phyloP scores from a whole-genome alignment of 2,113 vertebrate species.

The Charina bottae region DNA sequence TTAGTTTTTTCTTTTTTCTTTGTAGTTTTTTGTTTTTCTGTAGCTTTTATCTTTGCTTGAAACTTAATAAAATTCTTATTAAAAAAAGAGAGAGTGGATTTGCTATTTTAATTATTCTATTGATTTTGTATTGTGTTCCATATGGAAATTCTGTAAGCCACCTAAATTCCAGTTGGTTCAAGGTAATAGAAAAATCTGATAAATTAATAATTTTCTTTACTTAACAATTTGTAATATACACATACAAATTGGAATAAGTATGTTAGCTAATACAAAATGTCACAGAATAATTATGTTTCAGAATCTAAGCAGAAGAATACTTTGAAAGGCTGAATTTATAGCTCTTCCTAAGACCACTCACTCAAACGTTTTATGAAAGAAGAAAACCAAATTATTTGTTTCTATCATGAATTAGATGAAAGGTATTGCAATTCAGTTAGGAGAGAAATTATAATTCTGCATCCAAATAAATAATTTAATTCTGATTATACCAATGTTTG shows the following conservation, averaged over 20 bases:
- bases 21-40: no score
- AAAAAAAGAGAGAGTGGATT: no score
- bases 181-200: no score
- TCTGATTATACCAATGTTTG: conserved; percentile 22
- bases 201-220: background rate
- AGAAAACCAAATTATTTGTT: conserved; percentile 37
- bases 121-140: no score
- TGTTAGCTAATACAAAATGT: conserved; percentile 30
- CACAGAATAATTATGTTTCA: conserved; percentile 12
- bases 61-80: no score
- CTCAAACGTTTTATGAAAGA: conserved; percentile 49
- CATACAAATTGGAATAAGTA: background rate
- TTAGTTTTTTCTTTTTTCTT: no score
- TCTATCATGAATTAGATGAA: conserved; percentile 12
- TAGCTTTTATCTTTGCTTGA: no score
- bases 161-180: no score
- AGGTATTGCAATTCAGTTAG: conserved; percentile 45
- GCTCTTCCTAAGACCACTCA: conserved; percentile 34
- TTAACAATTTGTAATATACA: background rate
- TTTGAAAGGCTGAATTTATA: conserved; percentile 37
- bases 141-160: no score
- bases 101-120: no score
- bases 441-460: conserved; percentile 49
- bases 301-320: background rate
- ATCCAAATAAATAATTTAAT: conserved; percentile 49